Percentiles rank a stretch among this genome's conserved stretches.
Evolutionary conservation across 2,888 invertebrate genomes (phyloP).

Genomic region (Dascillus cervinus): DNA sequence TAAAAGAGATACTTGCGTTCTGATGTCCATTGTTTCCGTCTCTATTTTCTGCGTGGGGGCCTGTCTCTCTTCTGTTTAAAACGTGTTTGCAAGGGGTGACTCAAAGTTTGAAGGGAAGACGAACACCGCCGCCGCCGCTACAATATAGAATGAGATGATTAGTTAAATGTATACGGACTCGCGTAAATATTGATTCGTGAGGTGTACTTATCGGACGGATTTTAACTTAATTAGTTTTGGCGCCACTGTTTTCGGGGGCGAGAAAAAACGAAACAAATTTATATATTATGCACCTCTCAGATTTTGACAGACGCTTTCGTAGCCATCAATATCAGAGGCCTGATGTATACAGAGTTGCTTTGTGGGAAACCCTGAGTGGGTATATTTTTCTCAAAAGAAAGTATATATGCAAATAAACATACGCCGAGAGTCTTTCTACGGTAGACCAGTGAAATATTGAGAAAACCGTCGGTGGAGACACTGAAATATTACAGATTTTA

Average conservation of each 20-base stretch:
- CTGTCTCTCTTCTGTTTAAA: constrained; percentile 30
- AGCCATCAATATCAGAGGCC: constrained; percentile 39
- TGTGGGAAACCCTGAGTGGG: constrained; percentile 38
- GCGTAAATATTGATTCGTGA: too few relatives aligned
- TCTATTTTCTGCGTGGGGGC: constrained; percentile 24
- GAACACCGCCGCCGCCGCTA: constrained; percentile 33
- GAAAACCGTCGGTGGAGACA: constrained; percentile 38
- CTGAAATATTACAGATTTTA: constrained; percentile 42
- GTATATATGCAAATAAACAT: constrained; percentile 40
- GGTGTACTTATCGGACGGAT: too few relatives aligned
- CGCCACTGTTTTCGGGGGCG: too few relatives aligned
- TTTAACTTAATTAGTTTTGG: too few relatives aligned
- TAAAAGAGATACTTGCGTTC: too few relatives aligned
- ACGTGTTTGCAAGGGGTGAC: constrained; percentile 31
- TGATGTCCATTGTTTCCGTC: constrained; percentile 26
- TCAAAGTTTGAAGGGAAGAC: constrained; percentile 29
- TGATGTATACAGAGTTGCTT: constrained; percentile 33
- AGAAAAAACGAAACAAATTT: too few relatives aligned
- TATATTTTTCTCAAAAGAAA: constrained; percentile 41
- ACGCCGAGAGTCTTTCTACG: constrained; percentile 32
- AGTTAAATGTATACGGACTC: constrained; percentile 35
- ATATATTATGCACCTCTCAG: constrained; percentile 33
- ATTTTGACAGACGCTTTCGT: constrained; percentile 41
- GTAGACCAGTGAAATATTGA: constrained; percentile 19
- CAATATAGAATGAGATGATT: constrained; percentile 36